phyloP scores from a whole-genome alignment of 2,888 invertebrate genomes.

The Rhogogaster chlorosoma region DNA sequence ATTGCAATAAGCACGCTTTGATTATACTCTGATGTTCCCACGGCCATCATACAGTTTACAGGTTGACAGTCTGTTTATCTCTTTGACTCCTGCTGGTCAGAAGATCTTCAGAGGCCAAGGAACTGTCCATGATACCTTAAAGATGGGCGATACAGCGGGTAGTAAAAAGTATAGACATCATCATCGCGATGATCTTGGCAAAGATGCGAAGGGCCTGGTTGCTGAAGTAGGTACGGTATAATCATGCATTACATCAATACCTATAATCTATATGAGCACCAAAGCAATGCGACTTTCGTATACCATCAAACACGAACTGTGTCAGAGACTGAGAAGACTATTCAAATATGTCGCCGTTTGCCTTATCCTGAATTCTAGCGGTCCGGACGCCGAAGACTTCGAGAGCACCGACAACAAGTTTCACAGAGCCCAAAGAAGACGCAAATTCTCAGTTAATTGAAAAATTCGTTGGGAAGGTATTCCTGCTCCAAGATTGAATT shows the following conservation, averaged over 20 bases:
- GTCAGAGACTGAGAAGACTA: neutral
- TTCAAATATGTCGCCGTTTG: neutral
- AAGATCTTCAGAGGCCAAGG: neutral
- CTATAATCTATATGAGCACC: neutral
- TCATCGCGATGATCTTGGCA: neutral
- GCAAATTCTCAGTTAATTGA: neutral
- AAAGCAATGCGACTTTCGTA: neutral
- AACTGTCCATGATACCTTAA: neutral
- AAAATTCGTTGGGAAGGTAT: neutral
- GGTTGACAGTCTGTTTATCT: neutral
- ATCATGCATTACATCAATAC: neutral
- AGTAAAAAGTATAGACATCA: slow-evolving; percentile 15
- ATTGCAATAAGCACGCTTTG: neutral
- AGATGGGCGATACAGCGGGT: neutral
- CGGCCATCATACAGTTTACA: neutral
- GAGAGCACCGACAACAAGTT: neutral
- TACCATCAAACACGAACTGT: neutral
- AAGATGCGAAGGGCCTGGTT: neutral
- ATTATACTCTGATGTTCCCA: neutral
- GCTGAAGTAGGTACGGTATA: slow-evolving; percentile 21
- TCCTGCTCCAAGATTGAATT: neutral
- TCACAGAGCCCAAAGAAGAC: neutral
- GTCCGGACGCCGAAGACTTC: neutral
- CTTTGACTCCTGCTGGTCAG: neutral
- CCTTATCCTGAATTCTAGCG: neutral